Conservation (phyloP, 1,140 invertebrate genomes). For the Pseudomyrmex sp. region DNA sequence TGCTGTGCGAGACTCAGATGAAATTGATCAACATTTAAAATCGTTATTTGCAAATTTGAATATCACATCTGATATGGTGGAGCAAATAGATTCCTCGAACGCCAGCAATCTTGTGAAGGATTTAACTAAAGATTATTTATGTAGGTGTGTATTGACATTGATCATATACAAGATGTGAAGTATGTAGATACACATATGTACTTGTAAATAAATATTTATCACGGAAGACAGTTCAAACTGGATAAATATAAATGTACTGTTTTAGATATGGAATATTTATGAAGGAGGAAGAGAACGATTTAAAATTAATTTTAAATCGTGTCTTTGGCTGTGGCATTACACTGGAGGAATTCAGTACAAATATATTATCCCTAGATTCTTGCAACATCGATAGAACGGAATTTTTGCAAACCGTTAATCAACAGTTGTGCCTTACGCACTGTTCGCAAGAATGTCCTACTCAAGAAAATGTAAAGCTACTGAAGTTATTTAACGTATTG, state of each 20-base stretch:
- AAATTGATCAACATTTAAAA: constrained; percentile 80
- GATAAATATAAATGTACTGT: constrained; percentile 29
- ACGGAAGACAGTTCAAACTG: background rate
- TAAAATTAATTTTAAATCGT: constrained; percentile 85
- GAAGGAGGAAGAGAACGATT: constrained; percentile 83
- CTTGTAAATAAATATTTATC: background rate
- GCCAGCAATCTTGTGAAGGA: constrained; percentile 85
- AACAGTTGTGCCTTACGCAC: constrained; percentile 82
- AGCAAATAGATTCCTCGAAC: constrained; percentile 82
- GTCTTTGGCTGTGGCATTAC: constrained; percentile 77
- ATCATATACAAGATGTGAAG: no score
- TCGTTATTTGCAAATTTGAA: constrained; percentile 85
- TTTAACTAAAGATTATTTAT: constrained; percentile 83
- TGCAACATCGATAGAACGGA: constrained; percentile 85
- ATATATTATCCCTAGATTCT: constrained; percentile 84
- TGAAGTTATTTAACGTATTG: constrained; percentile 78
- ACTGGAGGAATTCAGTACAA: constrained; percentile 84
- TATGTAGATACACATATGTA: background rate
- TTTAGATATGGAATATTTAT: constrained; percentile 78
- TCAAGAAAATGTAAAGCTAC: constrained; percentile 68
- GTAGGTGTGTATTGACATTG: constrained; percentile 65
- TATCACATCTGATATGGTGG: constrained; percentile 87
- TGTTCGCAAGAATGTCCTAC: constrained; percentile 67
- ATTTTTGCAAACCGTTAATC: constrained; percentile 86
- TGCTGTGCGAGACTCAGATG: constrained; percentile 61